Percentiles rank a stretch among this genome's conserved stretches.
Evolutionary conservation across 2,888 invertebrate genomes (phyloP).

Genomic region (Ophion ventricosus): DNA sequence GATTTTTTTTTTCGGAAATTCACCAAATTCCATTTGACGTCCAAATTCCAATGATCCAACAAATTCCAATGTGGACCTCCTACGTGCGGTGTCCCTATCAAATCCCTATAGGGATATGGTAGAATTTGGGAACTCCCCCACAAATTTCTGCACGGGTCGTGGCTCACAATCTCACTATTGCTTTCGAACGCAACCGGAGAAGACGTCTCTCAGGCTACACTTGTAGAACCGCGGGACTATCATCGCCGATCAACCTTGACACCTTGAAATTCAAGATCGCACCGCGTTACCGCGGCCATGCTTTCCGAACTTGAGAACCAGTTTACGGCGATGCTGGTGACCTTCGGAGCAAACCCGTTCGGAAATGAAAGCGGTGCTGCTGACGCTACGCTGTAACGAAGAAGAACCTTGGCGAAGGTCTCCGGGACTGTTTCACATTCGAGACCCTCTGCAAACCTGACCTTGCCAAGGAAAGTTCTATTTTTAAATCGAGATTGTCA

Average conservation of each 20-base stretch:
- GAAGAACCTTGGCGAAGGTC: not conserved
- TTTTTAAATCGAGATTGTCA: conserved; percentile 31
- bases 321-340: not conserved
- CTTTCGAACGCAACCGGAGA: not conserved
- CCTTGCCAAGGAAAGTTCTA: conserved; percentile 21
- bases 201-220: not conserved
- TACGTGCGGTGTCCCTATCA: too few relatives aligned
- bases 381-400: not conserved
- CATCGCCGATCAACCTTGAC: conserved; percentile 13
- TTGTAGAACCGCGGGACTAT: not conserved
- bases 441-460: not conserved
- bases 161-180: too few relatives aligned
- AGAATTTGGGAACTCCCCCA: too few relatives aligned
- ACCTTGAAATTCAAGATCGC: conserved; percentile 28
- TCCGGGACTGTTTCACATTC: not conserved
- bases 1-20: too few relatives aligned
- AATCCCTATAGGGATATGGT: too few relatives aligned
- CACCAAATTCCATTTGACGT: too few relatives aligned
- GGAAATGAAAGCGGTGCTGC: not conserved
- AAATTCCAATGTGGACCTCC: too few relatives aligned
- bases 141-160: too few relatives aligned
- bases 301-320: conserved; percentile 21
- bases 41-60: too few relatives aligned
- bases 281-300: not conserved
- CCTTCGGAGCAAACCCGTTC: conserved; percentile 29